A percentile compares a stretch with the other conserved stretches of the same genome.
These are phyloP conservation scores for Psittacula cyanocephala DNA, from an alignment of 2,113 vertebrate species.

Conservation along the genomic window DNA sequence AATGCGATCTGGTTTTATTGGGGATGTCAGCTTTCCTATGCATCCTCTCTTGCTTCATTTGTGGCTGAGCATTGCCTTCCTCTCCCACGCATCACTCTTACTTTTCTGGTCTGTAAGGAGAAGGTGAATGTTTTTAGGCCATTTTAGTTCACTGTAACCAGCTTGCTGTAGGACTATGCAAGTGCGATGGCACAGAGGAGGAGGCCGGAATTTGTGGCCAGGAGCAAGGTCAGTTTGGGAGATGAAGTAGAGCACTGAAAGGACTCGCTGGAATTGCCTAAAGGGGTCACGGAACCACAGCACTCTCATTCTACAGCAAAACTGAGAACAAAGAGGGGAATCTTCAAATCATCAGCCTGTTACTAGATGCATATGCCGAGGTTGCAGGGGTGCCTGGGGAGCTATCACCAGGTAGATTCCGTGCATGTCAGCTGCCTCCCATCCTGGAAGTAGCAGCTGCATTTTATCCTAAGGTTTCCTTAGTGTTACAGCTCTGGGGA, in stretches of 20 bases:
- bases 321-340: neutral
- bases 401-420: neutral
- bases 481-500: neutral
- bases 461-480: neutral
- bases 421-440: neutral
- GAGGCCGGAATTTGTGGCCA: neutral
- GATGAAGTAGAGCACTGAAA: neutral
- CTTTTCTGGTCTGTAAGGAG: neutral
- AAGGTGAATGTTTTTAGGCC: neutral
- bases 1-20: neutral
- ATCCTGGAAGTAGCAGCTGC: neutral
- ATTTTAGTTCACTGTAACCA: neutral
- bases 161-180: neutral
- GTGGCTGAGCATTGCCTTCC: neutral
- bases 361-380: neutral
- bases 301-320: neutral
- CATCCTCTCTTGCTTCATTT: neutral
- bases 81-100: neutral
- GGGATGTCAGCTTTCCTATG: neutral
- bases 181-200: neutral
- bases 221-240: neutral
- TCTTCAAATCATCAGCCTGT: neutral
- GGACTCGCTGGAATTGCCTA: neutral
- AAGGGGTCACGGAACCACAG: neutral
- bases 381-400: neutral